Conservation (phyloP, 2,797 vertebrate genomes). For the Miichthys miiuy region DNA sequence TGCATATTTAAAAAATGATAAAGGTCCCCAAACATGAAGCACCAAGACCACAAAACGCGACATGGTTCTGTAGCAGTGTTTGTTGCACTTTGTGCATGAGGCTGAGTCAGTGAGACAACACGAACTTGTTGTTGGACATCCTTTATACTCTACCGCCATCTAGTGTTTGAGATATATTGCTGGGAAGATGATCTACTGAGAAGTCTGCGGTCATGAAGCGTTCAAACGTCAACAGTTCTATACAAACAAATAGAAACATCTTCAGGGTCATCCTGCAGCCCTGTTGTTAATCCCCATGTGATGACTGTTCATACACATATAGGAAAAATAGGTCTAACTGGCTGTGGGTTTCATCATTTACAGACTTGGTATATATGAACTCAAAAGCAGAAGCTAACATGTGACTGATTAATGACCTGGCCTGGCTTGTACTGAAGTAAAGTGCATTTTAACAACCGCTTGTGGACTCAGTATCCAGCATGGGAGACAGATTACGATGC, state of each 20-base stretch:
- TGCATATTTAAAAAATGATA: not conserved
- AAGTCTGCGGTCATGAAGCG: not conserved
- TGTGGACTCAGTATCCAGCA: constrained; percentile 55
- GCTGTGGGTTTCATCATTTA: not conserved
- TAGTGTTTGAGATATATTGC: constrained; percentile 26
- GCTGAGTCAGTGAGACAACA: not conserved
- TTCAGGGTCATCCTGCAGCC: not conserved
- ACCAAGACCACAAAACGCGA: not conserved
- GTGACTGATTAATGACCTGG: constrained; percentile 35
- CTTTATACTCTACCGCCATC: constrained; percentile 72
- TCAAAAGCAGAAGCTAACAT: constrained; percentile 12
- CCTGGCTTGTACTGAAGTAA: constrained; percentile 53
- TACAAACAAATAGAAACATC: not conserved
- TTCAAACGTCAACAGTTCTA: not conserved
- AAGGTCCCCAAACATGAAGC: not conserved
- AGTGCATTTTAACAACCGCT: constrained; percentile 77
- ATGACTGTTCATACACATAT: too few species aligned
- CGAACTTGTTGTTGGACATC: constrained; percentile 7
- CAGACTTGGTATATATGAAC: not conserved
- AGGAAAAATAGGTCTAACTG: not conserved
- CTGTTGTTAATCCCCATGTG: not conserved
- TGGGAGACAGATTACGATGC: constrained; percentile 74
- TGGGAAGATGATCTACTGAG: not conserved
- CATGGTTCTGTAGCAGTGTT: not conserved
- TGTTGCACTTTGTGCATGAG: not conserved